Percentiles rank a stretch among this genome's conserved stretches.
Evolutionary conservation across 2,797 vertebrate species (phyloP).

Genomic region (Orestias chungarensis): DNA sequence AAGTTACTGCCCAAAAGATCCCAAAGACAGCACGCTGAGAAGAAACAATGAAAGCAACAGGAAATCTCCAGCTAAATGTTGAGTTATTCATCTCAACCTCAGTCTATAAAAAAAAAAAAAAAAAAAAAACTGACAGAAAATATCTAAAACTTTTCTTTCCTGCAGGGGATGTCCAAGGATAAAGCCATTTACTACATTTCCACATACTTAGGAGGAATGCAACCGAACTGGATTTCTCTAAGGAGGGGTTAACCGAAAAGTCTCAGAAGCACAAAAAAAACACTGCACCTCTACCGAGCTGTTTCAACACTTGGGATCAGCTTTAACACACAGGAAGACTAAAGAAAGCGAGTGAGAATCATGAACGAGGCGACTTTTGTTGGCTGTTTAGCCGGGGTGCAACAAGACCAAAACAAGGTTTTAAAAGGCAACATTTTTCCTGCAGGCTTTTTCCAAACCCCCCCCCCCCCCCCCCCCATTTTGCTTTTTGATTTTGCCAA

Average conservation of each 20-base stretch:
- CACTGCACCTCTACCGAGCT: background rate
- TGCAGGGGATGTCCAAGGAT: constrained; percentile 4
- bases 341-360: background rate
- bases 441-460: background rate
- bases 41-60: background rate
- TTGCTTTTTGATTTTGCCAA: background rate
- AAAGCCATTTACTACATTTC: background rate
- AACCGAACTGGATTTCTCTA: constrained; percentile 22
- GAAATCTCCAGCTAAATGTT: background rate
- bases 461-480: no score
- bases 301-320: background rate
- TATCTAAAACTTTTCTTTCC: background rate
- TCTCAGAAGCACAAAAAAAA: background rate
- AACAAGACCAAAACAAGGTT: background rate
- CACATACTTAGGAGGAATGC: constrained; percentile 29
- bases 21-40: background rate
- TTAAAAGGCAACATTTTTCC: background rate
- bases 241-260: constrained; percentile 13
- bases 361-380: background rate
- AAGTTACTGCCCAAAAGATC: background rate
- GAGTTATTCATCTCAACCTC: background rate
- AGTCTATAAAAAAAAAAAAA: no score
- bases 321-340: background rate
- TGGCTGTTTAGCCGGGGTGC: background rate
- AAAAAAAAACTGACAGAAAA: background rate